Base-by-base conservation (phyloP, 2,888 invertebrate genomes). In the Trissolcus japonicus region DNA sequence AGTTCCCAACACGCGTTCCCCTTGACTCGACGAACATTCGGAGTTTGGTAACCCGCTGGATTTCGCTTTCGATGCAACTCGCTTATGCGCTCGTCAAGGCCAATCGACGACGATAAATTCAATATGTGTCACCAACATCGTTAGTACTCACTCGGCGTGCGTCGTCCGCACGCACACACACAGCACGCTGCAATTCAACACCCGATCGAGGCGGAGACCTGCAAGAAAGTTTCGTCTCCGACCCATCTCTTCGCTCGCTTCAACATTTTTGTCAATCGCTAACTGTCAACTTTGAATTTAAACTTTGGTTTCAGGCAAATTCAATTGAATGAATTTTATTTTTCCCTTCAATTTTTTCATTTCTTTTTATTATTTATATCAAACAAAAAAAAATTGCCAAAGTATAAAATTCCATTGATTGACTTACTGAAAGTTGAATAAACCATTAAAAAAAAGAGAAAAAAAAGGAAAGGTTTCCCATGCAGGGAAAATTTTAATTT, bases 61-160 rank as follows among this genome's bases (percentile, higher is more conserved):
- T 86, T 87, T 86, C 86, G 84, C 85, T 84, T 86, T 84, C 83
- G 83, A 84, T 84, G 84, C 83, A 83, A 83, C 82, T 80, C 80
- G 78, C 80, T 81, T 81, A 74, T 63, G 78, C 77, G 80, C 62
- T 68, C 82, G 81, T 82, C 86, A 86, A 86, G 86, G 86, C 86
- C 84, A 82, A 84, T 83, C 80, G 81, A 77, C 79, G 63, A 79
- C 81, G 80, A 76, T 76, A 76, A 80, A 82, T 82, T 80, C 80
- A 80, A 81, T 81, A 72, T 74, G 73, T 76, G 76, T 79, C 76
- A 75, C 55, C 67, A 72, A 75, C 75, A 46, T 72, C 63, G 72
- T 76, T 76, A 72, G 72, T 79, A 79, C 75, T 75, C 78, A 55
- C 50, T 29, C 55, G 66, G 72, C 72, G 75, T 75, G 66, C 78